A percentile compares a stretch with the other conserved stretches of the same genome.
phyloP scores from a whole-genome alignment of 1,140 invertebrate genomes.

The Pseudomyrmex concolor region DNA sequence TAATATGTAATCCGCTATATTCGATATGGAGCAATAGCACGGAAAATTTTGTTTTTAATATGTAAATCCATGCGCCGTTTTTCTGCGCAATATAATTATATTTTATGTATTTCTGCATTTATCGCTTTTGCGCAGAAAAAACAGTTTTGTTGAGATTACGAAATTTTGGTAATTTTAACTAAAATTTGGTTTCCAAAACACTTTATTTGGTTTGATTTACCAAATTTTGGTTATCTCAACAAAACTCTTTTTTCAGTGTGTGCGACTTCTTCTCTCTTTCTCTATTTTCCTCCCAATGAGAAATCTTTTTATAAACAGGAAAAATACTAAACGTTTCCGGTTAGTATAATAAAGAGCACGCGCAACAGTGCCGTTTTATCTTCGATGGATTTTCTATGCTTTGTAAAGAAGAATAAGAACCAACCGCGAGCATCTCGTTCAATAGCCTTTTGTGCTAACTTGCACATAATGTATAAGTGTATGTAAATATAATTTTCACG shows the following conservation, averaged over 20 bases:
- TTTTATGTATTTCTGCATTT: background rate
- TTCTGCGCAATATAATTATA: slow-evolving; percentile 1
- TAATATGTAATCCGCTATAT: slow-evolving; percentile 28
- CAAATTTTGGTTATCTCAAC: too few relatives aligned
- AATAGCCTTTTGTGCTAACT: background rate
- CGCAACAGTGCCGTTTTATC: slow-evolving; percentile 6
- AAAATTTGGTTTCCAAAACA: too few relatives aligned
- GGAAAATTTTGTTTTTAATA: background rate
- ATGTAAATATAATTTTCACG: slow-evolving; percentile 32
- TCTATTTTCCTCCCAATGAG: background rate
- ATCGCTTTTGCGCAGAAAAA: too few relatives aligned
- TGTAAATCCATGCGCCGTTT: background rate
- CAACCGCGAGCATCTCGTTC: slow-evolving; percentile 19
- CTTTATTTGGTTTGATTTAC: too few relatives aligned
- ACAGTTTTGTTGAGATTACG: too few relatives aligned
- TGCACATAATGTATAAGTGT: slow-evolving; percentile 24
- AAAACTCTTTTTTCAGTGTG: too few relatives aligned
- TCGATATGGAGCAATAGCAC: background rate
- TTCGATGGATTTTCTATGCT: slow-evolving; percentile 27
- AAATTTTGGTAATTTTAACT: too few relatives aligned
- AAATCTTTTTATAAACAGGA: background rate
- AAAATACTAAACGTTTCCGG: slow-evolving; percentile 9
- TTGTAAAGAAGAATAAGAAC: slow-evolving; percentile 26
- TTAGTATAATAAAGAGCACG: background rate
- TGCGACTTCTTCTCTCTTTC: too few relatives aligned